Evolutionary conservation across 2,113 vertebrate genomes (phyloP), one percentile per base, ranked within the genome.

Genomic region (Laterallus jamaicensis): DNA sequence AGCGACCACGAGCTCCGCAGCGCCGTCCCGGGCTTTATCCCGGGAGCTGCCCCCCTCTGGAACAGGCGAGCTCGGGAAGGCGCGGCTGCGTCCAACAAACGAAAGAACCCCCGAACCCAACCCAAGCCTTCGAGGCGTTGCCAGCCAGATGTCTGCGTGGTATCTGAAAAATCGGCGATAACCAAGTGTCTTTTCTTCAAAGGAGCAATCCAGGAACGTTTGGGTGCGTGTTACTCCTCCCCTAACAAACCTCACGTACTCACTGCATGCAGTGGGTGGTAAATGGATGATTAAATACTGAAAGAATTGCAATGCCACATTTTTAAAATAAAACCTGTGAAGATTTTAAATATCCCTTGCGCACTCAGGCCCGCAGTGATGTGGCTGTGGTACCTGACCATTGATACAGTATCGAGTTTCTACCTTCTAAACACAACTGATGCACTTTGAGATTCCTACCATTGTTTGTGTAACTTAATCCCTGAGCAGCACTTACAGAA

Each of bases 11-110:
- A 10, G 12, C 17, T 26, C 18, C 6, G 5, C 16, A 11, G 42
- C 13, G 26, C 6, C 2, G 10, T 10, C 3, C 19, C 5, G 5
- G n/a, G 10, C 7, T 44, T 20, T 1, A 6, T 50, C 16, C 22
- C 2, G 5, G 15, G 28, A 40, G 24, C n/a, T 50, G 32, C n/a
- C 8, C 4, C 12, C 5, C 15, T 7, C 26, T 5, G 20, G 6
- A 11, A 9, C 0, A 8, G 39, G 17, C 17, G 21, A 18, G 17
- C 21, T 68, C 1, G 1, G 19, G 15, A 5, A 4, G 0, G 0
- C 4, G 11, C 12, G 1, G 10, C 2, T 18, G 19, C 18, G 15
- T 4, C 7, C 39, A 4, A 4, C 4, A 4, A 21, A 24, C 0
- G 1, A 54, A 39, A 37, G 7, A 10, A 32, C 13, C 52, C 52